Conservation (phyloP, 2,888 invertebrate species). For the Papilio gigon region DNA sequence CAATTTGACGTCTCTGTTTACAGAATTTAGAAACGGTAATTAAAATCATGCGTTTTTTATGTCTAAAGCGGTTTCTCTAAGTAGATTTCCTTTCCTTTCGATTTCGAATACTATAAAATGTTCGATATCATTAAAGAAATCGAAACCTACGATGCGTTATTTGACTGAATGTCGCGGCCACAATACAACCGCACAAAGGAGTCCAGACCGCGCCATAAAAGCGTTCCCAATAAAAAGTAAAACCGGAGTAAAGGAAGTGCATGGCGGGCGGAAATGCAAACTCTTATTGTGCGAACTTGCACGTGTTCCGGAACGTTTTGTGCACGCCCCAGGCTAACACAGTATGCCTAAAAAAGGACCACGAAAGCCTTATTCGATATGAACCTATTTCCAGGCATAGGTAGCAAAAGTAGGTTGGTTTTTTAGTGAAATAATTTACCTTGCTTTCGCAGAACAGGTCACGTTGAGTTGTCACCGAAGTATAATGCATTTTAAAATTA, state of each 20-base stretch:
- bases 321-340: constrained; percentile 67
- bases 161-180: constrained; percentile 73
- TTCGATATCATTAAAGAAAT: constrained; percentile 81
- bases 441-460: not conserved
- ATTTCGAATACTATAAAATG: constrained; percentile 73
- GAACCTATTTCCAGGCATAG: constrained; percentile 61
- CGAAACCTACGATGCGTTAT: constrained; percentile 80
- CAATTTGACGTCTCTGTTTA: constrained; percentile 34
- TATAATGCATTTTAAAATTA: not conserved
- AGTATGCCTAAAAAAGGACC: constrained; percentile 54
- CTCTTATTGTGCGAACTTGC: constrained; percentile 79
- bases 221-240: constrained; percentile 78
- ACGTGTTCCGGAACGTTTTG: constrained; percentile 80
- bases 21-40: constrained; percentile 13
- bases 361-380: constrained; percentile 62
- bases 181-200: constrained; percentile 71
- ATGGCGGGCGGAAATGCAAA: constrained; percentile 82
- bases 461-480: not conserved
- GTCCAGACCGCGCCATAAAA: constrained; percentile 75
- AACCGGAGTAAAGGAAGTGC: constrained; percentile 80
- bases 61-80: constrained; percentile 42
- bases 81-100: constrained; percentile 71
- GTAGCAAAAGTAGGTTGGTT: constrained; percentile 1
- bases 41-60: constrained; percentile 15
- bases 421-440: not conserved